Percentiles rank a stretch among this genome's conserved stretches.
phyloP scores from a whole-genome alignment of 2,888 invertebrate genomes.

The Saturnia pavonia region DNA sequence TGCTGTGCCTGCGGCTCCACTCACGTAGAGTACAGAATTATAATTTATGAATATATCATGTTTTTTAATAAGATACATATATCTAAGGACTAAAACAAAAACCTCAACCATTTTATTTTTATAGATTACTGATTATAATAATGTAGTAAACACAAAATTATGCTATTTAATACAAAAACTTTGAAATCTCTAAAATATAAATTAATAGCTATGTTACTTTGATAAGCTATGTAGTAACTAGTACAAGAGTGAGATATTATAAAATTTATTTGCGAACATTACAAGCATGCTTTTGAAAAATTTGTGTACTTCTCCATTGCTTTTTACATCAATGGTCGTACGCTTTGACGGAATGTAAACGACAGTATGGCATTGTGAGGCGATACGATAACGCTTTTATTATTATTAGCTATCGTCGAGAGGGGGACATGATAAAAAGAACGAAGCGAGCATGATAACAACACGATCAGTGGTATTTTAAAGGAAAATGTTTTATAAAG shows the following conservation, averaged over 20 bases:
- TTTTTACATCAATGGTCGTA: slow-evolving; percentile 27
- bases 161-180: no score
- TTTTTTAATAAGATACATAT: no score
- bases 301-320: background rate
- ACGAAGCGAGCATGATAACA: slow-evolving; percentile 23
- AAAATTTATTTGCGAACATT: background rate
- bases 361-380: slow-evolving; percentile 68
- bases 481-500: background rate
- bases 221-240: no score
- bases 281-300: background rate
- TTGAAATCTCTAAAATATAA: no score
- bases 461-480: slow-evolving; percentile 20
- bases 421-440: slow-evolving; percentile 52
- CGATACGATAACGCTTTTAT: slow-evolving; percentile 77
- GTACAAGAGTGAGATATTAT: background rate
- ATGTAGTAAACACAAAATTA: no score
- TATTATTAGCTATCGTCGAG: slow-evolving; percentile 60
- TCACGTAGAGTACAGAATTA: no score
- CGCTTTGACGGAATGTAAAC: slow-evolving; percentile 71
- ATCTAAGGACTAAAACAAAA: no score
- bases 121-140: no score
- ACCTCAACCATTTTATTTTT: no score
- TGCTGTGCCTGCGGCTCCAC: no score
- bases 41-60: no score
- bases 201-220: no score